These are phyloP conservation scores for Drosophila putrida DNA, from an alignment of 2,888 invertebrate species.

Conservation along the genomic window DNA sequence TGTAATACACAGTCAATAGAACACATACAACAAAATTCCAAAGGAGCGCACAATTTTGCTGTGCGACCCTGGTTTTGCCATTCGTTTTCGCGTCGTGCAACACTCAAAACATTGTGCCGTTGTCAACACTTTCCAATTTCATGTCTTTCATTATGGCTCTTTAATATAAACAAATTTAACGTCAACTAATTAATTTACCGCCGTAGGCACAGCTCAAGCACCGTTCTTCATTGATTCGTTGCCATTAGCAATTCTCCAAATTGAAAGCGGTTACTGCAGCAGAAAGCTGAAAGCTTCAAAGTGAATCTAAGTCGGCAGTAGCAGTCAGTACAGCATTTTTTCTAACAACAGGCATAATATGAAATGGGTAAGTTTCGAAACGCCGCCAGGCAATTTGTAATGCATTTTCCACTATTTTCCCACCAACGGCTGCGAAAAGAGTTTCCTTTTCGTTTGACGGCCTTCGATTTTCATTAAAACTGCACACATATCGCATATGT, in stretches of 20 bases:
- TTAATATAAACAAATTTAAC: conserved; percentile 53
- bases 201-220: conserved; percentile 37
- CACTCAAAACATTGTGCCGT: conserved; percentile 26
- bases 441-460: conserved; percentile 26
- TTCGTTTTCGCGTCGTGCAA: conserved; percentile 33
- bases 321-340: conserved; percentile 32
- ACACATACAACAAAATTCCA: conserved; percentile 60
- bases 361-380: conserved; percentile 67
- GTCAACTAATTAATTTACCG: conserved; percentile 46
- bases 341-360: conserved; percentile 48
- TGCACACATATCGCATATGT: conserved; percentile 10
- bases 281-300: conserved; percentile 16
- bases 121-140: conserved; percentile 37
- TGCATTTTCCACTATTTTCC: conserved; percentile 1
- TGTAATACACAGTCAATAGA: conserved; percentile 39
- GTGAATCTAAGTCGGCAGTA: conserved; percentile 35
- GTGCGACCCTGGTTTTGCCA: conserved; percentile 35
- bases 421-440: conserved; percentile 3
- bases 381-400: not conserved
- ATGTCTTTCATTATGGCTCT: conserved; percentile 56
- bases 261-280: conserved; percentile 15
- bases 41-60: conserved; percentile 36
- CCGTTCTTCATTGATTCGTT: conserved; percentile 23
- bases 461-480: conserved; percentile 37
- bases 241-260: conserved; percentile 2